Evolutionary conservation across 1,140 invertebrate genomes (phyloP).

Genomic region (Heliconius hermathena): DNA sequence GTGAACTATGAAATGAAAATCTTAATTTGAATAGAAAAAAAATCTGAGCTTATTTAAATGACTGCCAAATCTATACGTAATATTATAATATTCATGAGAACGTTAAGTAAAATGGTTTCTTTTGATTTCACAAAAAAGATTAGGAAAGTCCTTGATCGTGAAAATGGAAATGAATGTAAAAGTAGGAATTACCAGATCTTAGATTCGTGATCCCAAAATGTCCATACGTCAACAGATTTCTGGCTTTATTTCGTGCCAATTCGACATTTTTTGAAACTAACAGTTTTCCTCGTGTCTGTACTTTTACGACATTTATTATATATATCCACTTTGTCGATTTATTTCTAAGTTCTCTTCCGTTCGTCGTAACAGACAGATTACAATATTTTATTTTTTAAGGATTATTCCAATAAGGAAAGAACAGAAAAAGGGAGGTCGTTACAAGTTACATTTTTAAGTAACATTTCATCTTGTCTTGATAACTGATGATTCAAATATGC

Average conservation of each 20-base stretch:
- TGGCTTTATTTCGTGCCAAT: neutral
- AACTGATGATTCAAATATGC: too few species aligned
- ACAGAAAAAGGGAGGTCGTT: too few species aligned
- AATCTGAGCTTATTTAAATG: neutral
- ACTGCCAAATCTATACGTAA: neutral
- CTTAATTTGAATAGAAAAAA: neutral
- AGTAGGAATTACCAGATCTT: neutral
- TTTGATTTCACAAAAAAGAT: constrained; percentile 10
- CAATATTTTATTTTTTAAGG: too few species aligned
- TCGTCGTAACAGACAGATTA: too few species aligned
- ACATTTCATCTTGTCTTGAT: too few species aligned
- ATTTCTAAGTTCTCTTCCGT: too few species aligned
- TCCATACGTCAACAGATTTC: constrained; percentile 8
- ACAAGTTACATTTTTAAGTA: too few species aligned
- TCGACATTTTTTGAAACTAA: neutral
- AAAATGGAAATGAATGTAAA: constrained; percentile 9
- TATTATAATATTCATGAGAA: constrained; percentile 12
- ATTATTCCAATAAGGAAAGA: too few species aligned
- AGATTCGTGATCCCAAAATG: constrained; percentile 9
- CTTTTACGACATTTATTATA: too few species aligned
- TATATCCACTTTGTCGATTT: too few species aligned
- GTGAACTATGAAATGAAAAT: neutral
- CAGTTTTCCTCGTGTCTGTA: too few species aligned
- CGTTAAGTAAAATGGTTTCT: constrained; percentile 9
- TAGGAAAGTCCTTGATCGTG: constrained; percentile 9